Base-by-base conservation (phyloP, 1,140 invertebrate genomes). In the Nasonia giraulti region DNA sequence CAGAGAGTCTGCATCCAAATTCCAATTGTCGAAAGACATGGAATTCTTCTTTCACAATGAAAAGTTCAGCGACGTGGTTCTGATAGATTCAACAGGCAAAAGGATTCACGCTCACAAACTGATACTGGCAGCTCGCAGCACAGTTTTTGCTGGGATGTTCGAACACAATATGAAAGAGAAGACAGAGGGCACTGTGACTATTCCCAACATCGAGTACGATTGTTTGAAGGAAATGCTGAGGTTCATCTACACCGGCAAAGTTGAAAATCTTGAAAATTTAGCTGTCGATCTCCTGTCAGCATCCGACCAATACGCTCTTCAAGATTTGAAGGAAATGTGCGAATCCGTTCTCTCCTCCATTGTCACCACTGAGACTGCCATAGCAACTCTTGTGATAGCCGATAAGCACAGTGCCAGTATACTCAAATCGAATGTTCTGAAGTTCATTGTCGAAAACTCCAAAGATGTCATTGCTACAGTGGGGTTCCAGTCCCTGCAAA, bases 281-380 rank as follows among this genome's bases (percentile, higher is more conserved):
- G 55, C 82, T 12, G 27, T 47, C 55, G 82, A 84, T 40, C 73
- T 84, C 50, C 14, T 84, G 12, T 40, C 40, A 68, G 82, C 76
- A 7, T 37, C 82, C 7, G 66, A 84, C 31, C 71, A 84, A 33
- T 84, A 84, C 71, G 69, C 55, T n/a, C n/a, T 84, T 31, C 62
- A 84, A 2, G 75, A 84, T 33, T 33, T 84, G 23, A 84, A 84
- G 44, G 68, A 40, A 10, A 50, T 73, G 66, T 84, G 82, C 11
- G 75, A 84, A 78, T 40, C 27, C 62, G 17, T n/a, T 17, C 37
- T 84, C 20, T 47, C 2, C 12, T 37, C 40, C 17, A 33, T 0
- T 62, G 33, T 84, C 20, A 71, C 62, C 11, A 12, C 47, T 20
- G 77, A 74, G 33, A 47, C 68, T 50, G 82, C 82, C 5, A 47